Conservation (phyloP, 2,888 invertebrate genomes). For the Parasteatoda lunata region DNA sequence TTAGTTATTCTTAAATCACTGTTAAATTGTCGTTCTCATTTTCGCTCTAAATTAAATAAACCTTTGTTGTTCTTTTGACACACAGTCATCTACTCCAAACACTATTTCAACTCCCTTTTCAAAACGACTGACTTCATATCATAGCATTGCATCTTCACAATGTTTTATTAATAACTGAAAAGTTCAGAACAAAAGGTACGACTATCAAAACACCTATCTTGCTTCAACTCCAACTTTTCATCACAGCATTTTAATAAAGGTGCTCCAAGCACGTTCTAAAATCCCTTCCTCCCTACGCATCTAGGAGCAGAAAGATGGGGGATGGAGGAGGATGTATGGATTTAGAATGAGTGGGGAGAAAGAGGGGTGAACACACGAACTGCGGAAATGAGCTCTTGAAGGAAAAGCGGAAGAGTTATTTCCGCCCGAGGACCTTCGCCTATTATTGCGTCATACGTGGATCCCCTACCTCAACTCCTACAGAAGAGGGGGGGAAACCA, state of each 20-base stretch:
- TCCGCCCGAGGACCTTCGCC: slow-evolving; percentile 44
- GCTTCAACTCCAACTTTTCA: neutral
- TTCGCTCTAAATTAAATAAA: too few species aligned
- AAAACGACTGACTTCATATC: neutral
- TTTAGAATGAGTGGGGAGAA: neutral
- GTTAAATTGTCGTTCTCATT: too few species aligned
- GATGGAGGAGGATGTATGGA: neutral
- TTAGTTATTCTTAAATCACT: too few species aligned
- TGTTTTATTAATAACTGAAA: neutral
- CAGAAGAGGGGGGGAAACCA: neutral
- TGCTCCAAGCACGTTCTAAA: neutral
- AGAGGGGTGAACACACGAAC: slow-evolving; percentile 8
- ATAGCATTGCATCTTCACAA: neutral
- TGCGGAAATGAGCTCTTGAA: slow-evolving; percentile 63
- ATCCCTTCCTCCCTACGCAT: neutral
- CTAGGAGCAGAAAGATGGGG: neutral
- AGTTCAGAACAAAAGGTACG: neutral
- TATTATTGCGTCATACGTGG: slow-evolving; percentile 50
- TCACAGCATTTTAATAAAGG: slow-evolving; percentile 1
- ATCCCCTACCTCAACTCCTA: neutral
- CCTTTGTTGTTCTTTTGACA: too few species aligned
- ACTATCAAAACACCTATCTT: neutral
- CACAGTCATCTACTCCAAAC: too few species aligned
- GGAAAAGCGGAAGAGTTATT: slow-evolving; percentile 58
- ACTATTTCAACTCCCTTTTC: neutral